Conservation (phyloP, 2,113 vertebrate species). For the Podarcis muralis region DNA sequence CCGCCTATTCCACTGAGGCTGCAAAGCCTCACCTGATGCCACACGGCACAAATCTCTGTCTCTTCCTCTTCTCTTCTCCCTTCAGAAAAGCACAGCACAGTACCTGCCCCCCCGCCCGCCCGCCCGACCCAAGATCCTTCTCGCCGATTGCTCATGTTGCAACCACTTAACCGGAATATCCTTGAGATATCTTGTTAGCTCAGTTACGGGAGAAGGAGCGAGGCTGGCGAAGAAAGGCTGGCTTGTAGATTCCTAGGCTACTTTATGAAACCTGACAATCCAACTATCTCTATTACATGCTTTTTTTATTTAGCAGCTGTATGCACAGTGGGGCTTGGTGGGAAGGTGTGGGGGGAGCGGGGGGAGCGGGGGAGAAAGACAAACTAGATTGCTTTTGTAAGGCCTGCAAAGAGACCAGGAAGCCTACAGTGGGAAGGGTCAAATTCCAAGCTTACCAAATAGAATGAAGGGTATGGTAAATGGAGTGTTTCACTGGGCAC, state of each 20-base stretch:
- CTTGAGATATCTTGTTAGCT: constrained; percentile 52
- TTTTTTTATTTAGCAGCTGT: constrained; percentile 28
- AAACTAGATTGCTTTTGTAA: background rate
- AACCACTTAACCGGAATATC: constrained; percentile 54
- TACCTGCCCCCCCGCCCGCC: background rate
- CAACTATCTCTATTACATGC: background rate
- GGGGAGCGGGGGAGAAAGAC: background rate
- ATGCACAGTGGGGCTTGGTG: background rate
- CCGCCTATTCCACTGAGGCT: background rate
- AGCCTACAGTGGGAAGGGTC: background rate
- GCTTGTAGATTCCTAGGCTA: background rate
- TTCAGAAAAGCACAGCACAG: background rate
- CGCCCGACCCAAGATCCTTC: accelerated
- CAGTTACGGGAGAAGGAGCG: constrained; percentile 36
- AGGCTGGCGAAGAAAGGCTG: background rate
- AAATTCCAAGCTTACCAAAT: background rate
- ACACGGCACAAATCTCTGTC: background rate
- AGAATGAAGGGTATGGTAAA: constrained; percentile 24
- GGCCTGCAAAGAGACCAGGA: background rate
- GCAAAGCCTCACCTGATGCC: background rate
- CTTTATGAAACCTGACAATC: constrained; percentile 3
- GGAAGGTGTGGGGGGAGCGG: background rate
- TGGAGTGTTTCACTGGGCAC: constrained; percentile 27
- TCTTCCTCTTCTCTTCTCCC: background rate
- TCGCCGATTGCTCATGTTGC: constrained; percentile 26